Evolutionary conservation across 1,140 invertebrate genomes (phyloP).

Genomic region (Papilio glaucus): DNA sequence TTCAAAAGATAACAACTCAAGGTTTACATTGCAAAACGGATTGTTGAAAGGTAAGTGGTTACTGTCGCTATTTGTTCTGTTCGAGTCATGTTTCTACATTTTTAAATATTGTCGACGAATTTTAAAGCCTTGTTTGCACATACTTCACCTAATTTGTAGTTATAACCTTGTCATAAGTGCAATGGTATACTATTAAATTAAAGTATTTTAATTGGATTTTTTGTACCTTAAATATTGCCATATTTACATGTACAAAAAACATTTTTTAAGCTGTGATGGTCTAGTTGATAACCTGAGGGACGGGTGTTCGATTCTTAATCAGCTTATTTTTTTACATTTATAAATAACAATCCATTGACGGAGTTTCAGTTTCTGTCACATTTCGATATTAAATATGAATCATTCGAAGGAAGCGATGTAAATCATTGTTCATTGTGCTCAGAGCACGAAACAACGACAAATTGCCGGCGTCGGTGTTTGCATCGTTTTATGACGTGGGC

Average conservation of each 20-base stretch:
- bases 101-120: neutral
- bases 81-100: neutral
- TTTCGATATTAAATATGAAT: too few species aligned
- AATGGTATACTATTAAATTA: neutral
- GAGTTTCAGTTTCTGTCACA: too few species aligned
- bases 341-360: too few species aligned
- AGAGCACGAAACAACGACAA: too few species aligned
- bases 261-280: neutral
- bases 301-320: neutral
- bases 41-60: conserved; percentile 12
- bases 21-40: conserved; percentile 9
- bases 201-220: neutral
- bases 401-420: too few species aligned
- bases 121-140: neutral
- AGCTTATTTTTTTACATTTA: neutral
- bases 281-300: neutral
- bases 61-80: neutral
- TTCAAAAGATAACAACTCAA: conserved; percentile 25
- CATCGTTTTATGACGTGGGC: too few species aligned
- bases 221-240: neutral
- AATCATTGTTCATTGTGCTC: too few species aligned
- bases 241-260: neutral
- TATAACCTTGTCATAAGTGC: neutral
- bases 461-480: too few species aligned
- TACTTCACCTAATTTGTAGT: neutral